A percentile compares a stretch with the other conserved stretches of the same genome.
These are phyloP conservation scores for Prolemur simus DNA, from an alignment of 2,113 vertebrate species.

Conservation along the genomic window DNA sequence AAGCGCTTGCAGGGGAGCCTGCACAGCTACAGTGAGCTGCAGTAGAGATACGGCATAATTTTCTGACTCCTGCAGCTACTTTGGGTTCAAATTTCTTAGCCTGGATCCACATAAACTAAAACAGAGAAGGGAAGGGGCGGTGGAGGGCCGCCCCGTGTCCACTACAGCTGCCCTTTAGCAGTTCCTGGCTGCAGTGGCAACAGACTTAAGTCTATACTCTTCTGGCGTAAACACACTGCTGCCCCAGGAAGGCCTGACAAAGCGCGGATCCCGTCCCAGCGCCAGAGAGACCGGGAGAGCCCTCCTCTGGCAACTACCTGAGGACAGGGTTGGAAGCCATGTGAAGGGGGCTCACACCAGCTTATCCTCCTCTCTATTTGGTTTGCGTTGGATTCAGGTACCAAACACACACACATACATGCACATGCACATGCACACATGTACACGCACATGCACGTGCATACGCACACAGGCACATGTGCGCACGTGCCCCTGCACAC, in stretches of 20 bases:
- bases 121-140: neutral
- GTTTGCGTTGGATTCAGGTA: neutral
- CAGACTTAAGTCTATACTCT: no score
- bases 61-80: neutral
- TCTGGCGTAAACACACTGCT: neutral
- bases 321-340: rapidly evolving
- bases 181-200: neutral
- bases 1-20: neutral
- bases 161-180: rapidly evolving
- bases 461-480: no score
- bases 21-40: rapidly evolving
- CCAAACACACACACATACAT: rapidly evolving
- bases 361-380: neutral
- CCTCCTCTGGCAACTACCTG: rapidly evolving
- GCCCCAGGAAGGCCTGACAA: neutral
- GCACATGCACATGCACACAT: rapidly evolving
- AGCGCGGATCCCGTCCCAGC: neutral
- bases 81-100: neutral
- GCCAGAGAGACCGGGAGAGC: neutral
- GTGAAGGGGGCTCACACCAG: rapidly evolving
- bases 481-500: no score
- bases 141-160: rapidly evolving
- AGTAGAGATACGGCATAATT: rapidly evolving
- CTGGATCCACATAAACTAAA: rapidly evolving
- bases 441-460: no score